A percentile compares a stretch with the other conserved stretches of the same genome.
Conservation (phyloP, 1,140 invertebrate genomes). For the Chelonus insularis region DNA sequence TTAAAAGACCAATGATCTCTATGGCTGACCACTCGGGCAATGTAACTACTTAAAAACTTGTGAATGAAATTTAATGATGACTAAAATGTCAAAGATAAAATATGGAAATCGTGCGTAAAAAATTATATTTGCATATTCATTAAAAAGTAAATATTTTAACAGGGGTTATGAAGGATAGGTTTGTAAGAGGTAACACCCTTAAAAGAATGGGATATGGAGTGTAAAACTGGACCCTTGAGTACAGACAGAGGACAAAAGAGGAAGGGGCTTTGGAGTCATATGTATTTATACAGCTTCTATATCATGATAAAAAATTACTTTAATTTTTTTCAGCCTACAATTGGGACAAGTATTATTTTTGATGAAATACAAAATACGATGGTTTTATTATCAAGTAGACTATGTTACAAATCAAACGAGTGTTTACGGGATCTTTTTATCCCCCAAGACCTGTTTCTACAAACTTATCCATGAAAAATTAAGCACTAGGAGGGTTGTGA, state of each 20-base stretch:
- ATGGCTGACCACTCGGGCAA: too few species aligned
- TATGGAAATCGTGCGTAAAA: slow-evolving; percentile 57
- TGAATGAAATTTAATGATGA: background rate
- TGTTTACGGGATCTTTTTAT: slow-evolving; percentile 33
- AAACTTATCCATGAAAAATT: slow-evolving; percentile 14
- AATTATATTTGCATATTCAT: slow-evolving; percentile 62
- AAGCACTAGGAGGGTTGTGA: slow-evolving; percentile 18
- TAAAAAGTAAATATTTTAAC: slow-evolving; percentile 62
- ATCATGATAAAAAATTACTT: slow-evolving; percentile 48
- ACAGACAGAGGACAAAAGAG: slow-evolving; percentile 32
- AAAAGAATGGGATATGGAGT: slow-evolving; percentile 17
- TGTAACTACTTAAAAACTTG: background rate
- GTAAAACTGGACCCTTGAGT: slow-evolving; percentile 24
- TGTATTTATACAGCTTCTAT: slow-evolving; percentile 29
- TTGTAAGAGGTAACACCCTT: slow-evolving; percentile 46
- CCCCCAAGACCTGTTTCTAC: background rate
- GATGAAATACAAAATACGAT: slow-evolving; percentile 38
- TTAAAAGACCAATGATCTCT: too few species aligned
- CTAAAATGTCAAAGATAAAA: background rate
- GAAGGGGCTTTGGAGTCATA: slow-evolving; percentile 45
- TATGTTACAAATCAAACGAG: slow-evolving; percentile 31
- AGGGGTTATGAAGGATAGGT: slow-evolving; percentile 36
- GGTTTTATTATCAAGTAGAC: slow-evolving; percentile 1
- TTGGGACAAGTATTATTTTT: slow-evolving; percentile 52
- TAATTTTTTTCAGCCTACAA: slow-evolving; percentile 42